Conservation (phyloP, 2,888 invertebrate species). For the Baccha elongata region DNA sequence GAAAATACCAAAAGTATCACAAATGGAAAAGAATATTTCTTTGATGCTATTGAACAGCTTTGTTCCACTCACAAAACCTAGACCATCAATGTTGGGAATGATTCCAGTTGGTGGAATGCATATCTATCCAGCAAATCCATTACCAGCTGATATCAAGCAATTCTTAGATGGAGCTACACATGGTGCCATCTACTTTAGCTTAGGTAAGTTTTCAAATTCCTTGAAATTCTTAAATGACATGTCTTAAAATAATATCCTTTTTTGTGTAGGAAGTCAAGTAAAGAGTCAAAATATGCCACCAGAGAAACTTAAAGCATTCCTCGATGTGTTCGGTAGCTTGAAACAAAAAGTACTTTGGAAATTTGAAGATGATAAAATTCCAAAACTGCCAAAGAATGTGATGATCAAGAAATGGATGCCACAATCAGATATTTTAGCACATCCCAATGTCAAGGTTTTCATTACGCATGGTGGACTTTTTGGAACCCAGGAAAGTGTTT, state of each 20-base stretch:
- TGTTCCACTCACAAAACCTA: slow-evolving; percentile 82
- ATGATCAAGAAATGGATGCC: slow-evolving; percentile 84
- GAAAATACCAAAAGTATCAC: slow-evolving; percentile 80
- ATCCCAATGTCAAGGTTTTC: slow-evolving; percentile 82
- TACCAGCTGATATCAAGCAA: slow-evolving; percentile 80
- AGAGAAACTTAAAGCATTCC: slow-evolving; percentile 80
- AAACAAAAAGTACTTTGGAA: slow-evolving; percentile 83
- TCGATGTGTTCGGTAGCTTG: slow-evolving; percentile 81
- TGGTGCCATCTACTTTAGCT: slow-evolving; percentile 83
- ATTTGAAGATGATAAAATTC: slow-evolving; percentile 82
- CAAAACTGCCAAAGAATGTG: slow-evolving; percentile 81
- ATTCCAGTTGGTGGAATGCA: slow-evolving; percentile 85
- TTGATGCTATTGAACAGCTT: slow-evolving; percentile 83
- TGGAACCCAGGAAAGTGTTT: slow-evolving; percentile 82
- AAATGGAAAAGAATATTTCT: slow-evolving; percentile 82
- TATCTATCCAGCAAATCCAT: slow-evolving; percentile 80
- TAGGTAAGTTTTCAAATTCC: slow-evolving; percentile 76
- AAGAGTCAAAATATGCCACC: slow-evolving; percentile 82
- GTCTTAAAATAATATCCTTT: background rate
- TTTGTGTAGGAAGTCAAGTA: slow-evolving; percentile 81
- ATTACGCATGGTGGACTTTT: slow-evolving; percentile 83
- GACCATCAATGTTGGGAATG: slow-evolving; percentile 82
- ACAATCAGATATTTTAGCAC: slow-evolving; percentile 83
- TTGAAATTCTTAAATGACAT: background rate
- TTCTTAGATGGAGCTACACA: slow-evolving; percentile 81